Conservation (phyloP, 2,888 invertebrate species). For the Melanargia galathea region DNA sequence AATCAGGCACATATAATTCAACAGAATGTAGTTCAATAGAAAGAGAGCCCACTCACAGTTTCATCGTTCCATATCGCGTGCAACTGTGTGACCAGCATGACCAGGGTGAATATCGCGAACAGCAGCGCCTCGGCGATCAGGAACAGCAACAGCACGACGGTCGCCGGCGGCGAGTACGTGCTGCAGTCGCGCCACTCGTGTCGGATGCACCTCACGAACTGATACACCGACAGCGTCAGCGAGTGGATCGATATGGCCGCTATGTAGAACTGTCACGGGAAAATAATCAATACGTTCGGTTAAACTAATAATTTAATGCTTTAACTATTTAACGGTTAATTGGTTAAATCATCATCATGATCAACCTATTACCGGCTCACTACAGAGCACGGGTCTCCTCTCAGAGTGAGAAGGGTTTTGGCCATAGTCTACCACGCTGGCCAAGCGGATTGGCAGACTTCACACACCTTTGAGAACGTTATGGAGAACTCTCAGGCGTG, state of each 20-base stretch:
- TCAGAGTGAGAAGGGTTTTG: no score
- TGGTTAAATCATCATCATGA: no score
- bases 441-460: no score
- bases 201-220: constrained; percentile 95
- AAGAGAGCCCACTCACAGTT: constrained; percentile 85
- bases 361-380: no score
- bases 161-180: constrained; percentile 96
- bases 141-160: constrained; percentile 95
- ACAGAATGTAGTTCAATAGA: neutral
- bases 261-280: constrained; percentile 93
- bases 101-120: constrained; percentile 98
- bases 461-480: no score
- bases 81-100: constrained; percentile 98
- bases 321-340: no score
- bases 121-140: constrained; percentile 96
- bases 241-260: constrained; percentile 98
- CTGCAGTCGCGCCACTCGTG: constrained; percentile 98
- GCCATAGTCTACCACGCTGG: no score
- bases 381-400: no score
- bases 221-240: constrained; percentile 94
- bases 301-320: neutral
- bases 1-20: no score
- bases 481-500: no score
- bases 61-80: constrained; percentile 99
- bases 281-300: neutral